These are phyloP conservation scores for Phenganax subtilis DNA, from an alignment of 92 coral and sea anemone genomes.

Conservation along the genomic window DNA sequence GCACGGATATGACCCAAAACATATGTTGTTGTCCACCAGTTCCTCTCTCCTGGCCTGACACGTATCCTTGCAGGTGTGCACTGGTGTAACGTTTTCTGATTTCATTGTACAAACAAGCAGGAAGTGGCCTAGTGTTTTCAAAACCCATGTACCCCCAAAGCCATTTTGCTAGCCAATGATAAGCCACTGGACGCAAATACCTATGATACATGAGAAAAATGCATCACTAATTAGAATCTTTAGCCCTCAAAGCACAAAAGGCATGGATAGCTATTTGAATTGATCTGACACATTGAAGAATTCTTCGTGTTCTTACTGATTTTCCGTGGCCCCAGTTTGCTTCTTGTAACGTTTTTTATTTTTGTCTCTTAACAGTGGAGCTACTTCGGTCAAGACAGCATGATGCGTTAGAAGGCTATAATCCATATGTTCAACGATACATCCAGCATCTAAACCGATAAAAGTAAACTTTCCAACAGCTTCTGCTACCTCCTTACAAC, in stretches of 20 bases:
- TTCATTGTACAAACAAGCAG: slow-evolving; percentile 14
- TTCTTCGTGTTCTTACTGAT: neutral
- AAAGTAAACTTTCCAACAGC: slow-evolving; percentile 21
- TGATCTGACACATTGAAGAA: neutral
- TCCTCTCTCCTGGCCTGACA: slow-evolving; percentile 27
- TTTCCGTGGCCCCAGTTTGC: slow-evolving; percentile 2
- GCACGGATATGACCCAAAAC: neutral
- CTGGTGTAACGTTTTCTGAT: slow-evolving; percentile 1
- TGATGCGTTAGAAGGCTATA: slow-evolving; percentile 1
- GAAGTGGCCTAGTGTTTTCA: slow-evolving; percentile 5
- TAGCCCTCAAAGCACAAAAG: neutral
- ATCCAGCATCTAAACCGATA: slow-evolving; percentile 10
- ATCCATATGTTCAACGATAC: slow-evolving; percentile 4
- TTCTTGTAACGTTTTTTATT: slow-evolving; percentile 4
- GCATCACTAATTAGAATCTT: slow-evolving; percentile 5
- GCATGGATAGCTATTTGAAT: neutral
- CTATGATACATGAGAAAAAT: neutral
- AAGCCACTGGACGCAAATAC: slow-evolving; percentile 4
- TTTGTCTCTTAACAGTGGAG: slow-evolving; percentile 20
- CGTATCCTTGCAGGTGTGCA: slow-evolving; percentile 19
- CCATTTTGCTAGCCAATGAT: slow-evolving; percentile 9
- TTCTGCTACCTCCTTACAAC: slow-evolving; percentile 22
- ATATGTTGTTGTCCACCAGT: neutral
- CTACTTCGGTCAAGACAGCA: slow-evolving; percentile 15
- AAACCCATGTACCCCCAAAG: slow-evolving; percentile 26